Conservation (phyloP, 2,113 vertebrate species). For the Rhea americana region DNA sequence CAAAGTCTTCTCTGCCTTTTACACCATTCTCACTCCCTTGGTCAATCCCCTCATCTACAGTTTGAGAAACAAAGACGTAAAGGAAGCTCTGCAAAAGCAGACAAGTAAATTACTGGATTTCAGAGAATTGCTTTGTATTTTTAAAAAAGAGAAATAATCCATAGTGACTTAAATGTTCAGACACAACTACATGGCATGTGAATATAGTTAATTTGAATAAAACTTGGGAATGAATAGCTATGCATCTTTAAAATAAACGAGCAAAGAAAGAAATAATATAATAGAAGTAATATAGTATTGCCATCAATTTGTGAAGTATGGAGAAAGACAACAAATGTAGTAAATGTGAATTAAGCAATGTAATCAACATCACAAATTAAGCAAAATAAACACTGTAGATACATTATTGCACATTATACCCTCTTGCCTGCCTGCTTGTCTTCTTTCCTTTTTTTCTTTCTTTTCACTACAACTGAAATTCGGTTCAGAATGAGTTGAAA, state of each 20-base stretch:
- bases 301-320: background rate
- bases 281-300: background rate
- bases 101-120: background rate
- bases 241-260: background rate
- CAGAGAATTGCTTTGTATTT: background rate
- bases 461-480: background rate
- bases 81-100: background rate
- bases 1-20: slow-evolving; percentile 3
- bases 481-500: background rate
- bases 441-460: background rate
- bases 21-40: background rate
- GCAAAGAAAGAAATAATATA: background rate
- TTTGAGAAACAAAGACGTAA: slow-evolving; percentile 8
- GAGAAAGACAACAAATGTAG: background rate
- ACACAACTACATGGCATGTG: background rate
- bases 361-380: background rate
- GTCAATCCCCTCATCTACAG: slow-evolving; percentile 5
- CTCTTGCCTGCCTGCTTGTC: background rate
- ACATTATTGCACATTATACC: background rate
- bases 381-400: background rate
- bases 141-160: background rate
- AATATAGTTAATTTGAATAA: background rate
- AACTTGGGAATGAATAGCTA: background rate
- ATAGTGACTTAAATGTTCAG: background rate
- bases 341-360: background rate